Conservation (phyloP, 2,113 vertebrate species). For the Phycodurus eques region DNA sequence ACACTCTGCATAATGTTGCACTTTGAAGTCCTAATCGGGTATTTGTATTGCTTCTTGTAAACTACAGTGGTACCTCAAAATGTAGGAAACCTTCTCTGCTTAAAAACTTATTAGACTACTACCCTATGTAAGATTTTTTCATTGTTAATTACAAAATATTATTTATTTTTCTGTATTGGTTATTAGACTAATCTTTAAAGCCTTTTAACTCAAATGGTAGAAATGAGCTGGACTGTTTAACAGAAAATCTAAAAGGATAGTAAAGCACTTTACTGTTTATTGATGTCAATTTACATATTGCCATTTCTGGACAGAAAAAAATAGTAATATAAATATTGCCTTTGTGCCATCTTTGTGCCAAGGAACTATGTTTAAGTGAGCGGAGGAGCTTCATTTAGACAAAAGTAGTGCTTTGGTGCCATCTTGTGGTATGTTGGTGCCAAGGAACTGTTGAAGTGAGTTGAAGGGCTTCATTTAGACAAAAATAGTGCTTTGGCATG, state of each 20-base stretch:
- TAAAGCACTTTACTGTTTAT: no score
- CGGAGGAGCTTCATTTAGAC: no score
- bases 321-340: no score
- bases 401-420: no score
- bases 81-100: not conserved
- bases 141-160: not conserved
- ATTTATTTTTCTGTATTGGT: not conserved
- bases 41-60: not conserved
- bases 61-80: not conserved
- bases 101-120: not conserved
- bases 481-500: not conserved
- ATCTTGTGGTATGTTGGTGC: no score
- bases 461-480: not conserved
- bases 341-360: not conserved
- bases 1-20: not conserved
- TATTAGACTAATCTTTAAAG: no score
- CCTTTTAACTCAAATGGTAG: no score
- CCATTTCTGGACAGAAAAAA: not conserved
- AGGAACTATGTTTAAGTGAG: no score
- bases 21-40: not conserved
- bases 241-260: no score
- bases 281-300: no score
- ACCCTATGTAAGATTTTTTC: not conserved
- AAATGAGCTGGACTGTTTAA: no score
- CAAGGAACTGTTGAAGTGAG: not conserved